Evolutionary conservation across 2,888 invertebrate genomes (phyloP).

Genomic region (Oithona nana): DNA sequence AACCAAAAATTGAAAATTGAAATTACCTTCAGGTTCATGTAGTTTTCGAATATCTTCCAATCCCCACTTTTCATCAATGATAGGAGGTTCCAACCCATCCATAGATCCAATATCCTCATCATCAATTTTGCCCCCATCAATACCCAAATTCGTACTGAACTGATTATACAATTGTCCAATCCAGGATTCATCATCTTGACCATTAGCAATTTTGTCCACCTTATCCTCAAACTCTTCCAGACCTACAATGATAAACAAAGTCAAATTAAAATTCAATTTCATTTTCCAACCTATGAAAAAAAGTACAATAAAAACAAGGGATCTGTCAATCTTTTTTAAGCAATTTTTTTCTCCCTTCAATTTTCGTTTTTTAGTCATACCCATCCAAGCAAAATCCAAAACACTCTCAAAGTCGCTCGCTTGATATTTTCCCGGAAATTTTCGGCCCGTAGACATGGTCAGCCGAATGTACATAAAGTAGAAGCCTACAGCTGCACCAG

Average conservation of each 20-base stretch:
- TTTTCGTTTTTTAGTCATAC: neutral
- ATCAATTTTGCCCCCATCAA: neutral
- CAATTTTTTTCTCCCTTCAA: too few relatives aligned
- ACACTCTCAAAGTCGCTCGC: neutral
- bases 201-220: conserved; percentile 7
- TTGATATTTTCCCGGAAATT: neutral
- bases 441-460: neutral
- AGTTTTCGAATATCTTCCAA: neutral
- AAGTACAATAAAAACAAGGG: neutral
- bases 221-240: conserved; percentile 16
- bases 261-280: neutral
- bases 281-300: neutral
- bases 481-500: conserved; percentile 4
- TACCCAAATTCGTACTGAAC: neutral
- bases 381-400: neutral
- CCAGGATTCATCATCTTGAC: conserved; percentile 10
- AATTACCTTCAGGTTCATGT: neutral
- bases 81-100: conserved; percentile 14
- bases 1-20: neutral
- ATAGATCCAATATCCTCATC: neutral
- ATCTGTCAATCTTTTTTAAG: neutral
- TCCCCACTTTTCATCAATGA: conserved; percentile 16
- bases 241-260: conserved; percentile 1
- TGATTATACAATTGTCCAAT: conserved; percentile 7
- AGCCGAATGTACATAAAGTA: neutral